These are phyloP conservation scores for Acipenser transmontanus DNA, from an alignment of 2,797 vertebrate species.

Conservation along the genomic window DNA sequence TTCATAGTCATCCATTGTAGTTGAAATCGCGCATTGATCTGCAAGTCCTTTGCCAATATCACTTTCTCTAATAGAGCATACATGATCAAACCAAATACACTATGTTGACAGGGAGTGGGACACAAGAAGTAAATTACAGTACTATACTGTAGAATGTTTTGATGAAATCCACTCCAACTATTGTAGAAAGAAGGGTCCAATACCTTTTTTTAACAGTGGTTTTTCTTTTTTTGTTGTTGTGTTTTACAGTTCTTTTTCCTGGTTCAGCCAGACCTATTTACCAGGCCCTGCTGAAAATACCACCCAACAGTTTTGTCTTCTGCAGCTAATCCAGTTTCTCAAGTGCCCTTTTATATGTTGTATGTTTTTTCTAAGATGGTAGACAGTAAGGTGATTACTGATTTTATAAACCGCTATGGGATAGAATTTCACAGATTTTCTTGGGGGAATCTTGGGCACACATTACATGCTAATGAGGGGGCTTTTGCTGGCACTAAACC, in stretches of 20 bases:
- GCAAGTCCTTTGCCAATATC: slow-evolving; percentile 10
- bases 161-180: slow-evolving; percentile 72
- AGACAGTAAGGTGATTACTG: slow-evolving; percentile 51
- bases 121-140: slow-evolving; percentile 51
- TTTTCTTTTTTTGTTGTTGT: slow-evolving; percentile 99
- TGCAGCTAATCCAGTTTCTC: slow-evolving; percentile 99
- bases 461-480: slow-evolving; percentile 71
- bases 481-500: slow-evolving; percentile 70
- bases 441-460: slow-evolving; percentile 77
- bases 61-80: slow-evolving; percentile 25
- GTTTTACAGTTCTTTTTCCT: slow-evolving; percentile 99
- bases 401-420: slow-evolving; percentile 54
- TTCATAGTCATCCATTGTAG: slow-evolving; percentile 3
- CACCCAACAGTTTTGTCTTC: slow-evolving; percentile 99
- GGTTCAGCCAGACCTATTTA: slow-evolving; percentile 99
- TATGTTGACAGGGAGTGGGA: slow-evolving; percentile 34
- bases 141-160: slow-evolving; percentile 39
- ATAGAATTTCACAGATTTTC: slow-evolving; percentile 35
- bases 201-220: slow-evolving; percentile 98
- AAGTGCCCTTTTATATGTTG: slow-evolving; percentile 87
- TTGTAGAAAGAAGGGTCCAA: slow-evolving; percentile 86
- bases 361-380: slow-evolving; percentile 78
- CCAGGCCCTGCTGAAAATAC: slow-evolving; percentile 99
- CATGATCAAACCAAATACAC: slow-evolving; percentile 20
- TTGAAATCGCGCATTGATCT: slow-evolving; percentile 22